A percentile compares a stretch with the other conserved stretches of the same genome.
These are phyloP conservation scores for Oreortyx pictus DNA, from an alignment of 2,797 vertebrate species.

Conservation along the genomic window DNA sequence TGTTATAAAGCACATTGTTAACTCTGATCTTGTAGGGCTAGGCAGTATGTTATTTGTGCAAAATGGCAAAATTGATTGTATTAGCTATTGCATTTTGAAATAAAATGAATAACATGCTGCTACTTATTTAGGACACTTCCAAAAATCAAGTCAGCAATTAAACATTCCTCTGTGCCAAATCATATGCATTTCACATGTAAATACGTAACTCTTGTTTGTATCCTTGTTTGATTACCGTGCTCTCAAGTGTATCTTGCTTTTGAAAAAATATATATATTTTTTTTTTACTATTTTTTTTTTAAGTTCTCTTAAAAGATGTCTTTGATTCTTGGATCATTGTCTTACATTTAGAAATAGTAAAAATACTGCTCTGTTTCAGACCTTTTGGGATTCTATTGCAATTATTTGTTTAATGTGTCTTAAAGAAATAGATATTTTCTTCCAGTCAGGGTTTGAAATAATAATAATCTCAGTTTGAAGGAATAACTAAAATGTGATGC, in stretches of 20 bases:
- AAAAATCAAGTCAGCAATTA: not conserved
- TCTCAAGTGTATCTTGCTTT: not conserved
- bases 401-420: not conserved
- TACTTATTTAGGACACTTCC: not conserved
- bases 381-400: not conserved
- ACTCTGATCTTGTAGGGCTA: not conserved
- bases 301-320: not conserved
- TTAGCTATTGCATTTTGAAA: not conserved
- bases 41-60: not conserved
- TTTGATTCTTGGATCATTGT: not conserved
- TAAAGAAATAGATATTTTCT: not conserved
- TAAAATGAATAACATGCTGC: not conserved
- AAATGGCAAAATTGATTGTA: not conserved
- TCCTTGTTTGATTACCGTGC: not conserved
- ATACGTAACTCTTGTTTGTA: not conserved
- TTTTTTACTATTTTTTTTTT: not conserved
- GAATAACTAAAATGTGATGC: not conserved
- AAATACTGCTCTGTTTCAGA: not conserved
- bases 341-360: not conserved
- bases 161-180: not conserved
- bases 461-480: not conserved
- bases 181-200: not conserved
- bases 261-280: not conserved
- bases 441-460: not conserved
- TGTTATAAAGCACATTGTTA: not conserved